These are phyloP conservation scores for Patiria pectinifera DNA, from an alignment of 53 echinoderm and acorn worm genomes.

Conservation along the genomic window DNA sequence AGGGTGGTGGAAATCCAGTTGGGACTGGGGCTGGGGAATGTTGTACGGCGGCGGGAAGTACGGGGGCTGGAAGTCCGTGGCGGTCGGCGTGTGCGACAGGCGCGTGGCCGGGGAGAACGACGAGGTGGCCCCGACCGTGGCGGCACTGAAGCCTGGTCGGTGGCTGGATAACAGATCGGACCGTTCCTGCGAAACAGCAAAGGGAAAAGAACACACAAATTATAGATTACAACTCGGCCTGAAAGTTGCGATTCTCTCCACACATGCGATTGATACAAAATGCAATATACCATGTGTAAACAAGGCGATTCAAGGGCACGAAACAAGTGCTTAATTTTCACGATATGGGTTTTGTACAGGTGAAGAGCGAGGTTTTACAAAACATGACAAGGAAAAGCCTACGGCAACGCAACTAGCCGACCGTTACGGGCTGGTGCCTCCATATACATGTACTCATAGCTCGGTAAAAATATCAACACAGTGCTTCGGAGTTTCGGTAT, in stretches of 20 bases:
- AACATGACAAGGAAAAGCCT: conserved; percentile 16
- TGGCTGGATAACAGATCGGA: conserved; percentile 94
- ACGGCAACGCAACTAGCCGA: conserved; percentile 19
- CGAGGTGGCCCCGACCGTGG: conserved; percentile 92
- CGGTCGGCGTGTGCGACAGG: conserved; percentile 94
- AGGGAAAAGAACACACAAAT: conserved; percentile 14
- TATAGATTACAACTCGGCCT: conserved; percentile 5
- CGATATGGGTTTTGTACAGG: not conserved
- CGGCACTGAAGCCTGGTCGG: conserved; percentile 96
- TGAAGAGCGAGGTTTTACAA: conserved; percentile 14
- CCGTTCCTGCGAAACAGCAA: conserved; percentile 84
- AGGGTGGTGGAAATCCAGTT: conserved; percentile 98
- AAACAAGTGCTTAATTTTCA: not conserved
- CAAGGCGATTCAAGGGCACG: not conserved
- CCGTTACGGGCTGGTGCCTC: conserved; percentile 3
- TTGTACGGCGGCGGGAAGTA: conserved; percentile 99
- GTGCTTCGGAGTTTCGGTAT: not conserved
- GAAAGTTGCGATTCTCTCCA: not conserved
- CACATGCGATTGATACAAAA: not conserved
- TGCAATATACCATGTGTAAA: not conserved
- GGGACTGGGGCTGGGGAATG: conserved; percentile 98
- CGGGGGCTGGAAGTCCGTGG: conserved; percentile 99
- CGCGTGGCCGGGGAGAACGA: conserved; percentile 98
- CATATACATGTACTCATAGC: not conserved
- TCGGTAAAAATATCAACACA: not conserved